Conservation (phyloP, 1,140 invertebrate genomes). For the Phymastichus coffea region DNA sequence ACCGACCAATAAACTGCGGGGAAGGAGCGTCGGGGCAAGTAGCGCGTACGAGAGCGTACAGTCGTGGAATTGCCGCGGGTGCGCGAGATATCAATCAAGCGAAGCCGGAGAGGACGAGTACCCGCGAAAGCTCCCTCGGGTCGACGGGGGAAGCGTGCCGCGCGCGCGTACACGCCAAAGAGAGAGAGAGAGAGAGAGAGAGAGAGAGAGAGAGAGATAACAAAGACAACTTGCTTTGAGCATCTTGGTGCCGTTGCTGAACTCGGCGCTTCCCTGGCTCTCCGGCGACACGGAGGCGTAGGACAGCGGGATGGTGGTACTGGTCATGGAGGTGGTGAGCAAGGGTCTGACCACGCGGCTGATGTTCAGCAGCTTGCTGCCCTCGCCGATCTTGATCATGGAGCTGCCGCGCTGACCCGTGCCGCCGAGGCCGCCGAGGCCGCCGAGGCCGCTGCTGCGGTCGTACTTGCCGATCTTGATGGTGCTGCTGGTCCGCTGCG, state of each 20-base stretch:
- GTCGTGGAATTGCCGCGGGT: too few species aligned
- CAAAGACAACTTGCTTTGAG: conserved; percentile 36
- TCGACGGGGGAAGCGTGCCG: too few species aligned
- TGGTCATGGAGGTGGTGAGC: conserved; percentile 41
- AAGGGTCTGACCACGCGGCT: conserved; percentile 40
- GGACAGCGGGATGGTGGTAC: conserved; percentile 26
- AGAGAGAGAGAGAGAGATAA: too few species aligned
- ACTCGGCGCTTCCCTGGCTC: not conserved
- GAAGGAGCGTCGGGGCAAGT: too few species aligned
- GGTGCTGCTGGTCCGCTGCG: conserved; percentile 44
- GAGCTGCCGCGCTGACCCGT: conserved; percentile 38
- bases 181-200: too few species aligned
- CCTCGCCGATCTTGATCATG: conserved; percentile 47
- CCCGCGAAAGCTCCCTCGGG: too few species aligned
- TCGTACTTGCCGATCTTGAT: conserved; percentile 49
- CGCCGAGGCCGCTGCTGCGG: conserved; percentile 32
- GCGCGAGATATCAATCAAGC: too few species aligned
- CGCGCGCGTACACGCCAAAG: too few species aligned
- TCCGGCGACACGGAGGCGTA: not conserved
- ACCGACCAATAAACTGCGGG: too few species aligned
- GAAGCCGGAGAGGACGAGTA: too few species aligned
- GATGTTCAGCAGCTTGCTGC: conserved; percentile 41
- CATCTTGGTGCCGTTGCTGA: conserved; percentile 32
- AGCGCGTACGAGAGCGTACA: too few species aligned
- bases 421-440: conserved; percentile 24